Conservation (phyloP, 2,888 invertebrate species). For the Hyposoter didymator region DNA sequence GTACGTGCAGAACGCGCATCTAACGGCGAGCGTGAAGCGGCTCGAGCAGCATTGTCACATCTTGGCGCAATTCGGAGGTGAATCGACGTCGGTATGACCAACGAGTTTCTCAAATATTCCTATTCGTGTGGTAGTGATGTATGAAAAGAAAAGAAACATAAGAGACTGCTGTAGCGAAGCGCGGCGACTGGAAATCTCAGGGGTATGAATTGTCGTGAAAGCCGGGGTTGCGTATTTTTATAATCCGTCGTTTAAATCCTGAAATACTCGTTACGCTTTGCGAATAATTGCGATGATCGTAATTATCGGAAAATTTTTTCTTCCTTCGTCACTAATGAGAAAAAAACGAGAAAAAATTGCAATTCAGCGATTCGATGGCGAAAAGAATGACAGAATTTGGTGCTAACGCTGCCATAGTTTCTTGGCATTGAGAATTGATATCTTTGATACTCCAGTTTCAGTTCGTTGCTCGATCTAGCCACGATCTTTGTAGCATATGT, state of each 20-base stretch:
- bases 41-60: constrained; percentile 86
- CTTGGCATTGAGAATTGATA: constrained; percentile 60
- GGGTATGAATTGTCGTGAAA: constrained; percentile 57
- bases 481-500: constrained; percentile 60
- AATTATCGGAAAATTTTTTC: constrained; percentile 22
- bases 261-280: constrained; percentile 14
- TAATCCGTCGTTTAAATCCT: constrained; percentile 46
- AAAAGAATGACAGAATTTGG: constrained; percentile 53
- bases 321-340: constrained; percentile 44
- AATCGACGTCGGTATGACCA: constrained; percentile 82
- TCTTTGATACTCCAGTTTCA: constrained; percentile 65
- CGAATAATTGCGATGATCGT: constrained; percentile 35
- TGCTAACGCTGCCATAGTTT: constrained; percentile 54
- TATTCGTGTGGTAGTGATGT: constrained; percentile 46
- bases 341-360: background rate
- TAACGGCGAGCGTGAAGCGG: constrained; percentile 88
- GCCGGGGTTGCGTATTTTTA: constrained; percentile 62
- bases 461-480: constrained; percentile 38
- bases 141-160: background rate
- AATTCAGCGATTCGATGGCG: constrained; percentile 41
- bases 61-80: constrained; percentile 83
- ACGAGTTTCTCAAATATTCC: constrained; percentile 50
- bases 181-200: constrained; percentile 54
- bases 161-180: constrained; percentile 13
- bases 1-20: constrained; percentile 93